Base-by-base conservation (phyloP, 2,797 vertebrate genomes). In the Pyrocephalus nanus region DNA sequence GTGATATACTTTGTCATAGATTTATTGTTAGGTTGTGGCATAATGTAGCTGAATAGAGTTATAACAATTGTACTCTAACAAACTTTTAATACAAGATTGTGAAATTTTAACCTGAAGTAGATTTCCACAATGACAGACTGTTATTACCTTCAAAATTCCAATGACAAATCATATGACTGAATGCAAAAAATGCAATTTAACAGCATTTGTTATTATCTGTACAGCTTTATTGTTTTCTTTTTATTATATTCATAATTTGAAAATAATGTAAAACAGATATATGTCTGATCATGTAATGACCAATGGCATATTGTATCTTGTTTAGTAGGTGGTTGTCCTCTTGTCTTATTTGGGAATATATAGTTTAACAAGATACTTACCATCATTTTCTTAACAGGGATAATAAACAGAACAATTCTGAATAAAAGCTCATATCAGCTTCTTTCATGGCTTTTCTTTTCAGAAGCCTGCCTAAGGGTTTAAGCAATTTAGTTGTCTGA, bases 401-500 rank as follows among this genome's bases (percentile, higher is more conserved):
- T 98, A 98, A 98, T 97, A 98, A 98, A 98, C 97, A 97, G 97
- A 97, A 97, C 96, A 98, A 98, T 98, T 98, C 98, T 97, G 97
- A 97, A 97, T 98, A 98, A 98, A 98, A 98, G 97, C 97, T 97
- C 97, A 83, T 97, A 98, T 98, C 97, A 97, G 97, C 97, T 97
- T 98, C 97, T 98, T 98, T 98, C 97, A 97, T 97, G 96, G 96
- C 92, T 98, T 97, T 97, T 97, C 97, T 98, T 98, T 98, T 98
- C 98, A 97, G 96, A 94, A 98, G 97, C 96, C 97, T 97, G 98
- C 98, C 98, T 98, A 97, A 98, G 97, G 97, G 97, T 98, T 98
- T 98, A 98, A 98, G 98, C 97, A 98, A 98, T 98, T 98, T 98
- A 97, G 97, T 98, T 97, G 97, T 97, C 97, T 98, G 97, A 97